Base-by-base conservation (phyloP, 1,140 invertebrate species). In the Homalodisca vitripennis region DNA sequence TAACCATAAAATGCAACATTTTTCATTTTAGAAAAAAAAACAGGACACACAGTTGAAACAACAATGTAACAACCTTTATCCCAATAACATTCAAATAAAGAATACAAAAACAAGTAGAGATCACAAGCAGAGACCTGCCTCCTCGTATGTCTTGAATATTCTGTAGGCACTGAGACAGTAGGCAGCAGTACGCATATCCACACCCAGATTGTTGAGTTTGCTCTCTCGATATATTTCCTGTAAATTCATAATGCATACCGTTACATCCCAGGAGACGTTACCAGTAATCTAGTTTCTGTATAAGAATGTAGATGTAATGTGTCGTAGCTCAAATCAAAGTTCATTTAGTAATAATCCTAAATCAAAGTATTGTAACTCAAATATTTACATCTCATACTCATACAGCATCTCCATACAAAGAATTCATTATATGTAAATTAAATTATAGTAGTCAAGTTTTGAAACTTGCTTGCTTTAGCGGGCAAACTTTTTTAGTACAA, bases 91-190 rank as follows among this genome's bases (percentile, higher is more conserved):
- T n/a, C n/a, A n/a, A n/a, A n/a, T n/a, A n/a, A n/a, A n/a, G n/a
- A n/a, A n/a, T n/a, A n/a, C n/a, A n/a, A n/a, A n/a, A n/a, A n/a
- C n/a, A n/a, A n/a, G n/a, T n/a, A n/a, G n/a, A 32, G 20, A 46
- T 53, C 20, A 53, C 22, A 53, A 53, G 20, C 87, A 87, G 29
- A 92, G 81, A 34, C 92, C 92, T 66, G 90, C 87, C 73, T 89
- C 89, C 74, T 88, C 85, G 75, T 92, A 89, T 2, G 91, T 91
- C 69, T 85, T 84, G 79, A 93, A 95, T 71, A 95, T 93, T 77
- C 93, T 95, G 72, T 90, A 87, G 48, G 95, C 89, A 1, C 92
- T 83, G 57, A 87, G 90, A 32, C 92, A 87, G 79, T 93, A 96
- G 1, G 92, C 92, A 22, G 94, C 92, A 26, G 89, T 92, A 29